Base-by-base conservation (phyloP, 2,888 invertebrate species). In the Hyalella azteca region DNA sequence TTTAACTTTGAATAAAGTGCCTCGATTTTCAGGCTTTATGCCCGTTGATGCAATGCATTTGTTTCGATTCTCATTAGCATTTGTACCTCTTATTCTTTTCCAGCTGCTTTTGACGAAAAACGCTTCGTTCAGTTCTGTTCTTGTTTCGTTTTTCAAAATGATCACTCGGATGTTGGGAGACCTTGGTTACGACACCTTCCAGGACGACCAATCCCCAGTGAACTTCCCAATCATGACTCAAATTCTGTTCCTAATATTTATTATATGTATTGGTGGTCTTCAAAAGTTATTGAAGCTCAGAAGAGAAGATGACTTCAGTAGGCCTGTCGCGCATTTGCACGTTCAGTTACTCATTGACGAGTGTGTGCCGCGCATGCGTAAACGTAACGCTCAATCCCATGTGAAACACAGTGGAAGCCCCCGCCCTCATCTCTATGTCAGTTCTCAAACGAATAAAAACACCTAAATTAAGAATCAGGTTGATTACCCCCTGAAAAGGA, bases 81-180 rank as follows among this genome's bases (percentile, higher is more conserved):
- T 81, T 50, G 80, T 73, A 0, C 29, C n/a, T n/a, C n/a, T n/a
- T n/a, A n/a, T 82, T 9, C 41, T 48, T 60, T 82, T 82, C 48
- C 73, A 80, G 41, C 29, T 80, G 40, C 77, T 82, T 4, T 26
- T 82, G 7, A 39, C 29, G 7, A 40, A 78, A 15, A 79, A 79
- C 32, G 50, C 36, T 26, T 78, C 80, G 19, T 83, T 81, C 49
- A n/a, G 32, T 1, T 77, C 29, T 2, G 66, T 81, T 41, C 80
- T 80, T 41, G 77, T 77, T 13, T 73, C 83, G 7, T 50, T 83
- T 49, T 75, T 83, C 29, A 83, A 83, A 45, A 83, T 80, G 19
- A 78, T 81, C 45, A 81, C 81, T 9, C 81, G 81, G 83, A 75
- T 83, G 79, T 77, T 83, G 2, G 83, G 83, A 36, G 83, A 83